Base-by-base conservation (phyloP, 1,140 invertebrate species). In the Heliconius congener region DNA sequence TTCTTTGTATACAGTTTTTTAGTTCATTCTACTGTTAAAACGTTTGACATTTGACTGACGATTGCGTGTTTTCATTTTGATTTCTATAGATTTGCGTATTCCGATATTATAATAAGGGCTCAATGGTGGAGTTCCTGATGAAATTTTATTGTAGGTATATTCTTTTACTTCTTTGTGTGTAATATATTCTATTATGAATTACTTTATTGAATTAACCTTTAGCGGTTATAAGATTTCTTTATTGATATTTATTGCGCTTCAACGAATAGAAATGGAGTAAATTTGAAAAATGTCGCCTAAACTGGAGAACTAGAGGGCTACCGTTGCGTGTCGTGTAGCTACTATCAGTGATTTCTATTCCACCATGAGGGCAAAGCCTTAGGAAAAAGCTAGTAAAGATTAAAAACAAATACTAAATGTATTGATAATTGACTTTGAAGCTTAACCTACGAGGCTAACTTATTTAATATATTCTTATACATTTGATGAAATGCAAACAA, bases 41-140 rank as follows among this genome's bases (percentile, higher is more conserved):
- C 75, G 87, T 81, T 85, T 86, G 84, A 85, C 84, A 83, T 84
- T 83, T 86, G 85, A 78, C 83, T 79, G 81, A 78, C 73, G 77
- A 83, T 82, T 80, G 77, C 39, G 71, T 77, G 73, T 81, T 82
- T 80, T 77, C 46, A 73, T 66, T 74, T 74, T 78, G 71, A 78
- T 73, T 78, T 73, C 50, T 73, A 73, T 78, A 73, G 71, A 73
- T 80, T 80, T 81, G 76, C 76, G 73, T 66, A 66, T 66, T 13
- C 60, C 11, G 60, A 66, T 66, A 66, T 27, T 66, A 66, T 66
- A 66, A 66, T 66, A 66, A 27, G 60, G 13, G 0, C 3, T 16
- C 11, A 57, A 57, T 57, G 9, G n/a, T 23, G 19, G 55, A 57
- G 55, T 57, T 57, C 55, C 9, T 57, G 8, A 57, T 30, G 27